Conservation (phyloP, 2,888 invertebrate genomes). For the Apodemia mormo region DNA sequence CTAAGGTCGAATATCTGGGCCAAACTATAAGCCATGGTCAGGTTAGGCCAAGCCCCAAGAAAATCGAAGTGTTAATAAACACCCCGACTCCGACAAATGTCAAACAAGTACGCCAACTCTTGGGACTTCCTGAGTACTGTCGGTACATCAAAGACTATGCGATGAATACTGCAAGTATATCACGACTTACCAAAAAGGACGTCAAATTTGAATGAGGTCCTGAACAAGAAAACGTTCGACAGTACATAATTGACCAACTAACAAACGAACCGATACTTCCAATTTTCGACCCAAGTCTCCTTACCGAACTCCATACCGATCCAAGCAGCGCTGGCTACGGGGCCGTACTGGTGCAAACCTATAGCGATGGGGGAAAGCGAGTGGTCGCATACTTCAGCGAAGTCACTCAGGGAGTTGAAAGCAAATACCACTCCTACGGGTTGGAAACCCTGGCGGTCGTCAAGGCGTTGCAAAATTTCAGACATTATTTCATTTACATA, state of each 20-base stretch:
- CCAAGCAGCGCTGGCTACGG: neutral
- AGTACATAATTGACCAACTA: constrained; percentile 27
- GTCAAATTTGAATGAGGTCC: constrained; percentile 28
- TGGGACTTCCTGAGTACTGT: no score
- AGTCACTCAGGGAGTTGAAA: constrained; percentile 30
- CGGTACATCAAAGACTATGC: no score
- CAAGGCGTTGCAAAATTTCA: constrained; percentile 32
- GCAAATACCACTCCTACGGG: no score
- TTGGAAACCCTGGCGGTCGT: constrained; percentile 36
- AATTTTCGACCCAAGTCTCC: constrained; percentile 24
- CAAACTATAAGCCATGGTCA: no score
- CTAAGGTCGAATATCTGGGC: no score
- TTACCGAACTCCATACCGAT: neutral
- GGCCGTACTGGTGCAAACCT: constrained; percentile 24
- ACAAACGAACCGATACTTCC: constrained; percentile 31
- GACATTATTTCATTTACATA: constrained; percentile 34
- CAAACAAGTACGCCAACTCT: no score
- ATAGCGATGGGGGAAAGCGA: constrained; percentile 16
- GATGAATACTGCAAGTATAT: constrained; percentile 26
- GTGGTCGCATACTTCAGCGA: no score
- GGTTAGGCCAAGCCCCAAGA: no score
- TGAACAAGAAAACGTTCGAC: constrained; percentile 27
- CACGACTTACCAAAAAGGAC: constrained; percentile 27
- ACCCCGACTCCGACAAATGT: no score
- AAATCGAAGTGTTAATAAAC: no score